phyloP scores from a whole-genome alignment of 2,888 invertebrate genomes.

The Brenthis ino region DNA sequence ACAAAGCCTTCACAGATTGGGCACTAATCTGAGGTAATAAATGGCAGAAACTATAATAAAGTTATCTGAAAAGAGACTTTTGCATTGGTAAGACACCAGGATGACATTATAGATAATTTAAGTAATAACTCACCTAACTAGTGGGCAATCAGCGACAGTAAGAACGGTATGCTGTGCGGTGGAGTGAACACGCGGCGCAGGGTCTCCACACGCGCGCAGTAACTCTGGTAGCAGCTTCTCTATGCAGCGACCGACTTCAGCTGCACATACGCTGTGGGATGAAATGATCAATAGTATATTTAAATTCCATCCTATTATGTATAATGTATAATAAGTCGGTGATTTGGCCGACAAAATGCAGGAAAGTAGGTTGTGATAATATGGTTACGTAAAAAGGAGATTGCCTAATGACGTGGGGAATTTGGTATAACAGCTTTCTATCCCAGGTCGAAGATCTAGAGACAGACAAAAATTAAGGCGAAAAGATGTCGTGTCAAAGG shows the following conservation, averaged over 20 bases:
- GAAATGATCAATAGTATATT: background rate
- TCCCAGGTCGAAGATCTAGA: no score
- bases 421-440: no score
- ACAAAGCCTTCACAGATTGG: background rate
- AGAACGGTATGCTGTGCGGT: slow-evolving; percentile 93
- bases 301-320: background rate
- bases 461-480: no score
- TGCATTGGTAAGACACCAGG: background rate
- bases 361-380: no score
- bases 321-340: background rate
- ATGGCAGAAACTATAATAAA: background rate
- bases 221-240: slow-evolving; percentile 92
- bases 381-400: no score
- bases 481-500: no score
- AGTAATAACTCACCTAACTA: slow-evolving; percentile 82
- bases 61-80: no score
- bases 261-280: slow-evolving; percentile 86
- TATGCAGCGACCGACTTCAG: slow-evolving; percentile 91
- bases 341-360: no score
- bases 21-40: background rate
- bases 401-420: no score
- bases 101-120: background rate
- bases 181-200: slow-evolving; percentile 92
- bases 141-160: slow-evolving; percentile 91
- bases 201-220: slow-evolving; percentile 92